Evolutionary conservation across 2,113 vertebrate genomes (phyloP), one percentile per base, ranked within the genome.

Genomic region (Rynchops niger): DNA sequence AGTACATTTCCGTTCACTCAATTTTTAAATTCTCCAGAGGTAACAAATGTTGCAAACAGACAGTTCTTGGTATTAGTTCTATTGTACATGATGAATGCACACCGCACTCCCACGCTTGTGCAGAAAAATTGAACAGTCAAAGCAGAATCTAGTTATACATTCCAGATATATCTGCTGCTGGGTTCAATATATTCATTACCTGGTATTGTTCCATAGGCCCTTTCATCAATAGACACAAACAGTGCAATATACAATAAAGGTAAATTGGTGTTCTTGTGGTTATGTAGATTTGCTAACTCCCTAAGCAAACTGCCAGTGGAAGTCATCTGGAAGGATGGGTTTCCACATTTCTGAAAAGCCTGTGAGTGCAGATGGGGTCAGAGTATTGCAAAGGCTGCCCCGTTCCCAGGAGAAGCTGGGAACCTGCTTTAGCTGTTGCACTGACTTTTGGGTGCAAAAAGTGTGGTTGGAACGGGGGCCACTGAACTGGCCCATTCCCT

Each of bases 91-190:
- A 79, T 88, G 53, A 92, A 90, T 65, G 58, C 76, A 49, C 56
- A 80, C 5, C 7, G 12, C 67, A 58, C 82, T 58, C 67, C 88
- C 71, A 93, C 23, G 2, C 84, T 34, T 34, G 38, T 65, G 53
- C 49, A 66, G 82, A 82, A 66, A 77, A 90, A 90, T 36, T 25
- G 82, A 88, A 80, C 53, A 73, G 91, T 92, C 76, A 86, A 88
- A 88, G 79, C 49, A 73, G 76, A 81, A 88, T 93, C 71, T 90
- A 56, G 45, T 95, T 93, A 77, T 34, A 73, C 23, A 90, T 90
- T 83, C 63, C 78, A 92, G 82, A 90, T 73, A 12, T 18, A 70
- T 69, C 76, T 88, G 27, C 86, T 69, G 30, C 59, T 88, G 3
- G 0, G 53, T 88, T 86, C 86, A 88, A 19, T 82, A 45, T 49